Base-by-base conservation (phyloP, 2,888 invertebrate species). In the Heliconius sara region DNA sequence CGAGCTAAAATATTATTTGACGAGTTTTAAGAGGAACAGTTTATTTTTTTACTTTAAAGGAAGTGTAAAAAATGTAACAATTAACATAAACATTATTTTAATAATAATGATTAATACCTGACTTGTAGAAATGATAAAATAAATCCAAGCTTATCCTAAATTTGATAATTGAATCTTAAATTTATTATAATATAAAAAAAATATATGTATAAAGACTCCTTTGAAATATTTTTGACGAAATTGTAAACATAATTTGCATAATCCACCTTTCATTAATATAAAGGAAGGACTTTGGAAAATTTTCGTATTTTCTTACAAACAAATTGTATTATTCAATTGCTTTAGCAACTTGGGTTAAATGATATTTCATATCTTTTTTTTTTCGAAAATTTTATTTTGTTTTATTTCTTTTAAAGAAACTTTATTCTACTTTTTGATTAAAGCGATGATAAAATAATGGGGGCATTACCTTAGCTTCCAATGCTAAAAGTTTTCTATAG, bases 291-390 rank as follows among this genome's bases (percentile, higher is more conserved):
- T 57, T 57, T 13, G 30, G 30, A 19, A 52, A 27, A 70, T 60
- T 77, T 70, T 72, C 30, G 30, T 22, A 72, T 77, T 77, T 60
- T 60, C 34, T 34, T n/a, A 73, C 73, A 73, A 73, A 60, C 60
- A 73, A 73, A 73, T 72, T 30, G 5, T 72, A n/a, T 72, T 72
- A 72, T 72, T 52, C 71, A 72, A 57, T 72, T 57, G 16, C 60
- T 60, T 34, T n/a, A 60, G 52, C 0, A 30, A 34, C 57, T 73
- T 57, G 6, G 16, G 30, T n/a, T 39, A 34, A 73, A 60, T n/a
- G 60, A 34, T 73, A 34, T 60, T 73, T 60, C 1, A 34, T 73
- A 34, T 73, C 19, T 52, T 7, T 52, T 6, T 6, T 22, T 52
- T 52, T 57, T 68, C 3, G 25, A 68, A 13, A 68, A 43, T 68